phyloP scores from a whole-genome alignment of 2,797 vertebrate genomes.

The Phaenicophaeus curvirostris region DNA sequence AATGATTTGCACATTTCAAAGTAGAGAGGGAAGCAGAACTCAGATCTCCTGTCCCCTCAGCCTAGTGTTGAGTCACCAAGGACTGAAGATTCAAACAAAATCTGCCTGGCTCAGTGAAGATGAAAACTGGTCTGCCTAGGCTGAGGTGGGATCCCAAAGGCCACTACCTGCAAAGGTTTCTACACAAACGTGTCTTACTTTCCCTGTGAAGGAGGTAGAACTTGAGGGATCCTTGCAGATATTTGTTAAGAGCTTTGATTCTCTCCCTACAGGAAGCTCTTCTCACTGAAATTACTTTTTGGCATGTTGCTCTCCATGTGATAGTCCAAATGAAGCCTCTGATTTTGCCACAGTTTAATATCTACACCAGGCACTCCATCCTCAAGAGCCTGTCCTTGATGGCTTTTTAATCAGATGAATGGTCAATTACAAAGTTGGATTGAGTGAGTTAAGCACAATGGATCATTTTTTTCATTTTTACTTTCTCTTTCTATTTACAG shows the following conservation, averaged over 20 bases:
- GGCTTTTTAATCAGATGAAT: constrained; percentile 38
- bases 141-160: not conserved
- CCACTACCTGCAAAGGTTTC: not conserved
- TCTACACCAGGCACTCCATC: not conserved
- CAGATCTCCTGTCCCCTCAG: not conserved
- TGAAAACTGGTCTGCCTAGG: not conserved
- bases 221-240: not conserved
- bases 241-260: not conserved
- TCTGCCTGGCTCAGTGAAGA: not conserved
- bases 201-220: not conserved
- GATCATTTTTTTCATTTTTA: not conserved
- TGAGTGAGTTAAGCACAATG: constrained; percentile 1
- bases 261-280: not conserved
- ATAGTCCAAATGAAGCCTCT: not conserved
- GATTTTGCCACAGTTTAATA: constrained; percentile 17
- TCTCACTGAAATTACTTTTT: not conserved
- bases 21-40: not conserved
- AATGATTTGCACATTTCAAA: not conserved
- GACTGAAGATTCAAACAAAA: not conserved
- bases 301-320: not conserved
- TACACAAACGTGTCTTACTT: not conserved
- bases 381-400: not conserved
- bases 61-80: not conserved
- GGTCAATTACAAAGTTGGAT: constrained; percentile 9
- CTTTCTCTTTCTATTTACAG: constrained; percentile 21